Percentiles rank a stretch among this genome's conserved stretches.
These are phyloP conservation scores for Aplodontia rufa DNA, from an alignment of 2,113 vertebrate species.

Conservation along the genomic window DNA sequence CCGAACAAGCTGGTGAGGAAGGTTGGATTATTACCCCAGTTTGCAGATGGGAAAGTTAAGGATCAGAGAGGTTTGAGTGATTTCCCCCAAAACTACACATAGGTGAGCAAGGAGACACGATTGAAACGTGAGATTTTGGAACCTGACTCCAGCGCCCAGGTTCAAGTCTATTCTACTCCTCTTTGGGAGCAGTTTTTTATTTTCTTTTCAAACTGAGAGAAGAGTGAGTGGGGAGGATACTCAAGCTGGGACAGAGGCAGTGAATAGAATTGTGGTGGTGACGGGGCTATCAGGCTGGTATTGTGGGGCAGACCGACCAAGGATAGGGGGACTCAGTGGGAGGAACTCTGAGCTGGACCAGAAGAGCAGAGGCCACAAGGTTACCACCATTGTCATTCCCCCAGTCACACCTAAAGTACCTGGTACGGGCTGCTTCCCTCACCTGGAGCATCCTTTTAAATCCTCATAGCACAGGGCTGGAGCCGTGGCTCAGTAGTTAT, in stretches of 20 bases:
- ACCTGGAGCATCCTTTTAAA: background rate
- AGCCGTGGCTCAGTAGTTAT: too few relatives aligned
- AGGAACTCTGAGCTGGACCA: too few relatives aligned
- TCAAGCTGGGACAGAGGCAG: background rate
- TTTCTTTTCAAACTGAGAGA: background rate
- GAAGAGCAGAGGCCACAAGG: background rate
- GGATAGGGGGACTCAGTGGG: rapidly evolving
- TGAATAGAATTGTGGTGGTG: rapidly evolving
- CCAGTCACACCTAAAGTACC: rapidly evolving
- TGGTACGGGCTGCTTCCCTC: background rate
- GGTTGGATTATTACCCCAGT: too few relatives aligned
- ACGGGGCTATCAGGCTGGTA: rapidly evolving
- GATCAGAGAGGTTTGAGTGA: background rate
- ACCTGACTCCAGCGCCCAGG: background rate
- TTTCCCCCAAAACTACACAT: background rate
- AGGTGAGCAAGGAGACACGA: background rate
- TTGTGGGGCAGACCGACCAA: background rate
- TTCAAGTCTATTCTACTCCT: background rate
- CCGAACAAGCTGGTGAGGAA: background rate
- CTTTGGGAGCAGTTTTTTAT: background rate
- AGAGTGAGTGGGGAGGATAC: background rate
- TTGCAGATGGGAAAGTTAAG: background rate
- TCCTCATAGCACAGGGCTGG: too few relatives aligned
- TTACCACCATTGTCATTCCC: background rate
- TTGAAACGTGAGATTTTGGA: background rate